Percentiles rank a stretch among this genome's conserved stretches.
These are phyloP conservation scores for Willisornis vidua DNA, from an alignment of 2,113 vertebrate species.

Conservation along the genomic window DNA sequence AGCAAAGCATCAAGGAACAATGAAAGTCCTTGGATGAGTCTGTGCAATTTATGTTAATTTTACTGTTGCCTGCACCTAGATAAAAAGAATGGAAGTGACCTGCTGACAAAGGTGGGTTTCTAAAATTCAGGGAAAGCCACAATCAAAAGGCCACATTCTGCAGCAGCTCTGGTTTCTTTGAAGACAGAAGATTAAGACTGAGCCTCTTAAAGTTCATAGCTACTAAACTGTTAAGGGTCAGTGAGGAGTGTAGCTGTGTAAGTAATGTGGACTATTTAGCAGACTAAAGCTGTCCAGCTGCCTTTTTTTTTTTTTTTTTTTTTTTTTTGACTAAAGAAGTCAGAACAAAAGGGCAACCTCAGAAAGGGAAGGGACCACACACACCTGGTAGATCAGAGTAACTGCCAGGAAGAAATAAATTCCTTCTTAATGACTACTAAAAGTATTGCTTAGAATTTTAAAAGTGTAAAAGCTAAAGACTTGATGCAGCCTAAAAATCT, in stretches of 20 bases:
- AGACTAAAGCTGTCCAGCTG: slow-evolving; percentile 8
- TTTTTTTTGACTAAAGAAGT: neutral
- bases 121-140: slow-evolving; percentile 22
- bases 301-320: neutral
- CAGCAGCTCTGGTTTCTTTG: slow-evolving; percentile 47
- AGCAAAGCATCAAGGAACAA: neutral
- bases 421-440: neutral
- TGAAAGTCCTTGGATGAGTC: neutral
- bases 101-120: neutral
- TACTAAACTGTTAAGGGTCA: slow-evolving; percentile 64
- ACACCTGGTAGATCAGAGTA: slow-evolving; percentile 39
- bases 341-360: slow-evolving; percentile 52
- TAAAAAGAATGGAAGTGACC: neutral
- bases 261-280: slow-evolving; percentile 51
- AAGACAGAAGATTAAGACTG: slow-evolving; percentile 58
- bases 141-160: slow-evolving; percentile 48
- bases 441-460: neutral
- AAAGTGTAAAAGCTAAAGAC: neutral
- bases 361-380: slow-evolving; percentile 43
- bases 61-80: neutral
- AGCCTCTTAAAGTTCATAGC: slow-evolving; percentile 52
- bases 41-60: neutral
- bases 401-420: slow-evolving; percentile 14
- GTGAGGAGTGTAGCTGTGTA: slow-evolving; percentile 3
- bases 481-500: neutral